Evolutionary conservation across 2,113 vertebrate species (phyloP).

Genomic region (Acinonyx jubatus): DNA sequence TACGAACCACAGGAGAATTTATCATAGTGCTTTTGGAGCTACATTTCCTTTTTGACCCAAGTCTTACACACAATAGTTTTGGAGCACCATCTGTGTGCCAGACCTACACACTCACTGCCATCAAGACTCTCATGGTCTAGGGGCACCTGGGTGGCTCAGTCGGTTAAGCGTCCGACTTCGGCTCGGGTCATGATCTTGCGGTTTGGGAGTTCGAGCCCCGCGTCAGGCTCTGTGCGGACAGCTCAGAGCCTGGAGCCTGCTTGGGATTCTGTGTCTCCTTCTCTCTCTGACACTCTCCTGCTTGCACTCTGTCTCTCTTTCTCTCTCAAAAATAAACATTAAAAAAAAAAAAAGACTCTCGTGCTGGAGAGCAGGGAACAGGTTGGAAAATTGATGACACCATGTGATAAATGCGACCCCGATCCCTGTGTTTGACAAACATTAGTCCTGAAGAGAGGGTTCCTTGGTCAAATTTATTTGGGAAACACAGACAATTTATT

Average conservation of each 20-base stretch:
- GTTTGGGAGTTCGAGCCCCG: no score
- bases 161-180: fast-evolving
- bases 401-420: background rate
- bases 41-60: background rate
- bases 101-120: background rate
- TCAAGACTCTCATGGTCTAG: background rate
- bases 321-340: no score
- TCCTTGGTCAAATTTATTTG: background rate
- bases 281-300: no score
- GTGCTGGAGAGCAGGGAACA: background rate
- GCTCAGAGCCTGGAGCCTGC: no score
- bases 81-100: background rate
- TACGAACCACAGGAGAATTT: background rate
- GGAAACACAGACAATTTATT: background rate
- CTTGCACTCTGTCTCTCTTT: no score
- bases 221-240: no score
- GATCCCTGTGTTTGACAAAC: background rate
- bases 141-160: no score
- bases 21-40: background rate
- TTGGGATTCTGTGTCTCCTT: no score
- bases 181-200: no score
- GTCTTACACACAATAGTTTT: background rate
- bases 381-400: background rate
- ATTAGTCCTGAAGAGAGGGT: background rate
- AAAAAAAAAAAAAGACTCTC: background rate